phyloP scores from a whole-genome alignment of 2,797 vertebrate species.

The Enteromius viviparus region DNA sequence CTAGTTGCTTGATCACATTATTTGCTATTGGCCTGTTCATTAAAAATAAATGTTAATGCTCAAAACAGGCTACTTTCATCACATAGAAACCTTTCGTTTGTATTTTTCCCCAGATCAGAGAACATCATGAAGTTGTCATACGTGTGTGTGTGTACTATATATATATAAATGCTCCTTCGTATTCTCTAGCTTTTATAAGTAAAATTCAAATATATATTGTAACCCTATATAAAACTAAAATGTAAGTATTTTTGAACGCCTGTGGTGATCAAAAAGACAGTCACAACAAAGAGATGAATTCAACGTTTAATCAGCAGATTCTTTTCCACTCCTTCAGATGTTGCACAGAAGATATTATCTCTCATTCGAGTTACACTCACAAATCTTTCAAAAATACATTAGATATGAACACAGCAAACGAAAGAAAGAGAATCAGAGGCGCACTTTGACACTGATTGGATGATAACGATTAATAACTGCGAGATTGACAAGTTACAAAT shows the following conservation, averaged over 20 bases:
- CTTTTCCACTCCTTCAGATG: neutral
- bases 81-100: neutral
- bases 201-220: neutral
- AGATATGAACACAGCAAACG: neutral
- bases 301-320: conserved; percentile 19
- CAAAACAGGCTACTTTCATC: neutral
- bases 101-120: neutral
- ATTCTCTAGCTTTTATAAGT: neutral
- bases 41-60: neutral
- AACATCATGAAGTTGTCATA: neutral
- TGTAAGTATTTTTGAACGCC: neutral
- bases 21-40: neutral
- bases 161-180: neutral
- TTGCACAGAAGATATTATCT: neutral
- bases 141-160: too few species aligned
- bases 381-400: neutral
- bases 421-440: neutral
- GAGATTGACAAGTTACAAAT: neutral
- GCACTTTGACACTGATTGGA: neutral
- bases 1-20: neutral
- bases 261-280: neutral
- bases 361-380: neutral
- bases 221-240: neutral
- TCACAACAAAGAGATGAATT: conserved; percentile 10
- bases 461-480: neutral